Evolutionary conservation across 2,888 invertebrate genomes (phyloP), one percentile per base, ranked within the genome.

Genomic region (Phania funesta): DNA sequence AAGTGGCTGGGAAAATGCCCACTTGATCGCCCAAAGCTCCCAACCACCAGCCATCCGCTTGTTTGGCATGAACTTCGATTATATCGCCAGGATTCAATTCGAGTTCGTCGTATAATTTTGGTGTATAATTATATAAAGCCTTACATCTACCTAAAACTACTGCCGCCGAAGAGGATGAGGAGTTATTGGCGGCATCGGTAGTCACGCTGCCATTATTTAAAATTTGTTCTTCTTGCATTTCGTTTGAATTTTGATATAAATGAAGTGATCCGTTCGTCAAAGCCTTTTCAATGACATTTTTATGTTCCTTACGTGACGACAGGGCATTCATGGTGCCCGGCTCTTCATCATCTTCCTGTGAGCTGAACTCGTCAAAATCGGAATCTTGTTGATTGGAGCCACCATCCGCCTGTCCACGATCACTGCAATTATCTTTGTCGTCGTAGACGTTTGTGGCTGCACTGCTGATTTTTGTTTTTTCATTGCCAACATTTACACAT

Each of bases 1-100:
- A 98, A 0, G 97, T 98, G 0, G 98, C 97, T 0, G 98, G 98
- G 88, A 98, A 98, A 86, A 97, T 97, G 26, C 98, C 98, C 82
- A 96, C 94, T 83, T 93, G 93, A 50, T 97, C 87, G 64, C 87
- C 94, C 75, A 97, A 93, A 87, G 97, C 96, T 3, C 98, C 98
- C 76, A 96, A 93, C 98, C 98, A 98, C 98, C 98, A 98, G 41
- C 97, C 98, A 87, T 97, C 97, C 35, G 95, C 96, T 90, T 97
- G 97, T 88, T 98, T 97, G 87, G 96, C 95, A 89, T 96, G 96
- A 41, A 98, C 95, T 86, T 95, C 95, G 86, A 98, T 96, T 58
- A 96, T 92, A 90, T 98, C 97, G 84, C 98, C 96, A 89, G 94
- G 93, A 85, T 92, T 92, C 83, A 96, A 91, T 75, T 94, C 95